These are phyloP conservation scores for Psammodynastes pulverulentus DNA, from an alignment of 2,113 vertebrate genomes.

Conservation along the genomic window DNA sequence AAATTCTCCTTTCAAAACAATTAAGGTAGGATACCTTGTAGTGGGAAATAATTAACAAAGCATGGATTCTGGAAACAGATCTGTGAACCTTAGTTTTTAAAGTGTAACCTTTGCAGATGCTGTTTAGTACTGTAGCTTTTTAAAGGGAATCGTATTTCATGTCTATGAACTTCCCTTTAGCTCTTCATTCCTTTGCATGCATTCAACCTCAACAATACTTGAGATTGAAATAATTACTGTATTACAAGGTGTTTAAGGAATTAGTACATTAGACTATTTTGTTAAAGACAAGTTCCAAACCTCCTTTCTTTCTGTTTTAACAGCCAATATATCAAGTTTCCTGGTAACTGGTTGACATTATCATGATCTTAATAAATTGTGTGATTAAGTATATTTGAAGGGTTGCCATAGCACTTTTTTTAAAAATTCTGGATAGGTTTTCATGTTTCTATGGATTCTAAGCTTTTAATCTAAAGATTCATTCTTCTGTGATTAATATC, in stretches of 20 bases:
- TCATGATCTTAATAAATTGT: slow-evolving; percentile 17
- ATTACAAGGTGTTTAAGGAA: background rate
- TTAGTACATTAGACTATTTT: slow-evolving; percentile 21
- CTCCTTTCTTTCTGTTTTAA: slow-evolving; percentile 27
- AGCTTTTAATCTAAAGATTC: slow-evolving; percentile 1
- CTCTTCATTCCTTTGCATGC: background rate
- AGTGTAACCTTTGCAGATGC: background rate
- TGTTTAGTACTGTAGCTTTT: background rate
- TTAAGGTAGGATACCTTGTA: slow-evolving; percentile 66
- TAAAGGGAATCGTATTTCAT: background rate
- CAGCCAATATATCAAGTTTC: slow-evolving; percentile 9
- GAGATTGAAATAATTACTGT: slow-evolving; percentile 3
- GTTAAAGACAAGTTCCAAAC: slow-evolving; percentile 22
- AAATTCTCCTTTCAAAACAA: slow-evolving; percentile 33
- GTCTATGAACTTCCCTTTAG: background rate
- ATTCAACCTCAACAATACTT: slow-evolving; percentile 19
- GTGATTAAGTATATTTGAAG: slow-evolving; percentile 25
- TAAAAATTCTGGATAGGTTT: background rate
- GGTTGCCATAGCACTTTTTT: slow-evolving; percentile 2
- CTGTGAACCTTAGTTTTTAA: slow-evolving; percentile 4
- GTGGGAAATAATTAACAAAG: slow-evolving; percentile 42
- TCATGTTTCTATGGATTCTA: background rate
- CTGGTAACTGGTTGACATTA: background rate
- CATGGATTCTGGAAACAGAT: background rate
- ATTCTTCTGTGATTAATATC: background rate